phyloP scores from a whole-genome alignment of 1,140 invertebrate genomes.

The Bombus sylvicola region DNA sequence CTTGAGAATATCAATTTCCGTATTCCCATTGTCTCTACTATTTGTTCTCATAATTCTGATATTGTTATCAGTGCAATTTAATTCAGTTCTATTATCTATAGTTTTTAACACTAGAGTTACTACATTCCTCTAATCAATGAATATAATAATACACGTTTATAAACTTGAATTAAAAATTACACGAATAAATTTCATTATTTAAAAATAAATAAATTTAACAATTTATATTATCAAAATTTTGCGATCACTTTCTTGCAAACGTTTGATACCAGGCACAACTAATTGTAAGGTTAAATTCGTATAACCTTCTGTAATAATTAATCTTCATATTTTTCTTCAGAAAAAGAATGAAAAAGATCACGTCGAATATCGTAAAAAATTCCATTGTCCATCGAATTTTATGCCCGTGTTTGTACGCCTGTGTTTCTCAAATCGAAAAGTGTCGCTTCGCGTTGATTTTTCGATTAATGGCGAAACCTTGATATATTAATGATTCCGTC shows the following conservation, averaged over 20 bases:
- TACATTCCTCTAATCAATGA: neutral
- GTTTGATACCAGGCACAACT: too few species aligned
- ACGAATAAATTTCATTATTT: neutral
- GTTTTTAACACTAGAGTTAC: neutral
- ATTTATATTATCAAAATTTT: too few species aligned
- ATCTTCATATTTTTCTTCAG: too few species aligned
- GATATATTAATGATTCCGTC: conserved; percentile 60
- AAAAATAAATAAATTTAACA: too few species aligned
- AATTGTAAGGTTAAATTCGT: too few species aligned
- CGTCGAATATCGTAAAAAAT: neutral
- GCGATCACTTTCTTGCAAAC: too few species aligned
- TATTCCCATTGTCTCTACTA: neutral
- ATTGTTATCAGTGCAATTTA: neutral
- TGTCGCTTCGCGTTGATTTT: neutral
- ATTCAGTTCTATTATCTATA: neutral
- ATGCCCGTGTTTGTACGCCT: neutral
- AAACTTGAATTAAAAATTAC: neutral
- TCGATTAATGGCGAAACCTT: neutral
- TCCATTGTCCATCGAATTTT: neutral
- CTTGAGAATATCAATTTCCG: neutral
- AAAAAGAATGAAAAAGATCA: too few species aligned
- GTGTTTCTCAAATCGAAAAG: neutral
- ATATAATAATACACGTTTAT: too few species aligned
- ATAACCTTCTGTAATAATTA: too few species aligned
- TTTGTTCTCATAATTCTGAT: neutral